phyloP scores from a whole-genome alignment of 2,113 vertebrate genomes.

The Dicentrarchus labrax region DNA sequence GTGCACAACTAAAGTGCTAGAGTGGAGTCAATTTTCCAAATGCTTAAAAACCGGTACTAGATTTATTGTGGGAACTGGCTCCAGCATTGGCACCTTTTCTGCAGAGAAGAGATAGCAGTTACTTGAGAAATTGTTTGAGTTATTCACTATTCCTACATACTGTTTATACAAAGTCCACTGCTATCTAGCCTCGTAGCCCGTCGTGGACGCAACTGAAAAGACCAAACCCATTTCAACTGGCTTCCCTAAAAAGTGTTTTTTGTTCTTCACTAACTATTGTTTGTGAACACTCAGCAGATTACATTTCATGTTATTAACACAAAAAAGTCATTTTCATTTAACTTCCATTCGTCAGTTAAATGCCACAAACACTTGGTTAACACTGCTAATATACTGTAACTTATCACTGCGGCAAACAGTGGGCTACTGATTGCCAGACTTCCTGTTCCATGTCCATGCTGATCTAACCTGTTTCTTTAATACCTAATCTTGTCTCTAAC shows the following conservation, averaged over 20 bases:
- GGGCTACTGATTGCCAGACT: constrained; percentile 67
- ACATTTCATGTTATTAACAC: constrained; percentile 52
- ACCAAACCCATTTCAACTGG: background rate
- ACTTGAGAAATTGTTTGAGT: background rate
- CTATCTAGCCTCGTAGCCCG: background rate
- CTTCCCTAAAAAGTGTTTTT: background rate
- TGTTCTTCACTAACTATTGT: constrained; percentile 38
- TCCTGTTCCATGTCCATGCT: constrained; percentile 53
- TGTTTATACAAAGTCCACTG: background rate
- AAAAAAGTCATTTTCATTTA: constrained; percentile 61
- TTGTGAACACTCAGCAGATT: constrained; percentile 15
- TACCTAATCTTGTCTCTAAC: constrained; percentile 86
- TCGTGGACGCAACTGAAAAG: background rate
- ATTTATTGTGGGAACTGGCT: background rate
- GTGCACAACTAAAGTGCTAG: no score
- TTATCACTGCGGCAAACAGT: constrained; percentile 69
- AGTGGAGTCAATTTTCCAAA: background rate
- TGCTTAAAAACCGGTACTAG: background rate
- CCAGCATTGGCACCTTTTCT: background rate
- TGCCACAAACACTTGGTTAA: constrained; percentile 54
- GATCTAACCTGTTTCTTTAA: constrained; percentile 81
- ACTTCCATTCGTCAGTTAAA: constrained; percentile 67
- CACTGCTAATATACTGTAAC: constrained; percentile 54
- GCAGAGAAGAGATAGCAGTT: background rate
- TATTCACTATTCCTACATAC: background rate